phyloP scores from a whole-genome alignment of 2,113 vertebrate genomes.

The Charina bottae region DNA sequence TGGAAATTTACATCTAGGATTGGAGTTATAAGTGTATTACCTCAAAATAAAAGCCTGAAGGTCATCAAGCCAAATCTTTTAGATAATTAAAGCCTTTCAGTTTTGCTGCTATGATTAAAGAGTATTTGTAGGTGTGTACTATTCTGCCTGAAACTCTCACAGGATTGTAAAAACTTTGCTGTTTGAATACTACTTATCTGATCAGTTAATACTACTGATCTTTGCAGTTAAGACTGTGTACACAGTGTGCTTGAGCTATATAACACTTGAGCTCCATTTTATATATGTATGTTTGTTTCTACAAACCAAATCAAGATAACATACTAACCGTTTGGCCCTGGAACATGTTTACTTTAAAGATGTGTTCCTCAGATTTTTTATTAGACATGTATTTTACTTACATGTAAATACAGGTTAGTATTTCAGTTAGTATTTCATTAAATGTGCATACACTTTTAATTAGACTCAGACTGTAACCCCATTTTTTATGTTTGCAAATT shows the following conservation, averaged over 20 bases:
- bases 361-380: neutral
- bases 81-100: rapidly evolving
- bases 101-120: neutral
- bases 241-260: neutral
- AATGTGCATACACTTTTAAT: no score
- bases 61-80: neutral
- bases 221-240: conserved; percentile 2
- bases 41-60: conserved; percentile 1
- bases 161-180: neutral
- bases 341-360: neutral
- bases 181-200: neutral
- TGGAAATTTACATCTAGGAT: conserved; percentile 13
- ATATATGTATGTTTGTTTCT: neutral
- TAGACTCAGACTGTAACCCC: neutral
- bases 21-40: neutral
- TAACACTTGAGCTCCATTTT: neutral
- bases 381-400: neutral
- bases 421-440: neutral
- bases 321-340: neutral
- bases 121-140: neutral
- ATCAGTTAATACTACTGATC: no score
- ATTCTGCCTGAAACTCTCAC: neutral
- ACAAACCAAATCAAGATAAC: neutral
- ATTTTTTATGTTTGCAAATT: neutral
- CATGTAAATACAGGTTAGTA: neutral